Evolutionary conservation across 2,113 vertebrate genomes (phyloP).

Genomic region (Myotis brandtii): DNA sequence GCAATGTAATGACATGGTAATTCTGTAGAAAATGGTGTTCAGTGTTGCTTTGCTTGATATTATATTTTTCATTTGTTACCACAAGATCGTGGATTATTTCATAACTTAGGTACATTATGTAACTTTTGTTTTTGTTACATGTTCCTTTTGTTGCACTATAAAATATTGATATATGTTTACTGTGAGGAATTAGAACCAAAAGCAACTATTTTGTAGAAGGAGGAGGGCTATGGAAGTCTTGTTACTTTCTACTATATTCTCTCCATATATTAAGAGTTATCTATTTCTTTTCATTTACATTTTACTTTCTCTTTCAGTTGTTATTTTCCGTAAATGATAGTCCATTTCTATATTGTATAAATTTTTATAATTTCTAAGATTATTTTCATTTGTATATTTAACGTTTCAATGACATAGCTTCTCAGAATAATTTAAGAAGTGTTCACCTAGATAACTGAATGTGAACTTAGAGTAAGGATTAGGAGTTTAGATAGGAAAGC

Average conservation of each 20-base stretch:
- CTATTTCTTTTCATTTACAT: slow-evolving; percentile 32
- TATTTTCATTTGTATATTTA: slow-evolving; percentile 39
- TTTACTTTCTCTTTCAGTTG: background rate
- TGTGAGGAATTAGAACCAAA: background rate
- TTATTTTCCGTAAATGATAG: slow-evolving; percentile 25
- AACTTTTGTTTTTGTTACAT: background rate
- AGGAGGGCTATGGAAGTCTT: background rate
- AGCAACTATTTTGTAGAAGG: slow-evolving; percentile 9
- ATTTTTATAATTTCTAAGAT: background rate
- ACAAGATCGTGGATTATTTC: slow-evolving; percentile 23
- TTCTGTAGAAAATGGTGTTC: background rate
- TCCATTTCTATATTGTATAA: background rate
- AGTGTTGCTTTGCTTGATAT: slow-evolving; percentile 40
- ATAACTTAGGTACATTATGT: background rate
- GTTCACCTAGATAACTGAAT: background rate
- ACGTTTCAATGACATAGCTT: background rate
- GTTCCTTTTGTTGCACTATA: slow-evolving; percentile 11
- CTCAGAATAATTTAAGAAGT: slow-evolving; percentile 31
- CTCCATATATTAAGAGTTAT: background rate
- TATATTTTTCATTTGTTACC: slow-evolving; percentile 46
- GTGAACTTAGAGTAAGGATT: background rate
- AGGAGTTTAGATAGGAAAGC: background rate
- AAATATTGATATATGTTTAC: background rate
- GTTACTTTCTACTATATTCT: background rate
- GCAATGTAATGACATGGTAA: background rate